phyloP scores from a whole-genome alignment of 1,140 invertebrate genomes.

The Polyergus mexicanus region DNA sequence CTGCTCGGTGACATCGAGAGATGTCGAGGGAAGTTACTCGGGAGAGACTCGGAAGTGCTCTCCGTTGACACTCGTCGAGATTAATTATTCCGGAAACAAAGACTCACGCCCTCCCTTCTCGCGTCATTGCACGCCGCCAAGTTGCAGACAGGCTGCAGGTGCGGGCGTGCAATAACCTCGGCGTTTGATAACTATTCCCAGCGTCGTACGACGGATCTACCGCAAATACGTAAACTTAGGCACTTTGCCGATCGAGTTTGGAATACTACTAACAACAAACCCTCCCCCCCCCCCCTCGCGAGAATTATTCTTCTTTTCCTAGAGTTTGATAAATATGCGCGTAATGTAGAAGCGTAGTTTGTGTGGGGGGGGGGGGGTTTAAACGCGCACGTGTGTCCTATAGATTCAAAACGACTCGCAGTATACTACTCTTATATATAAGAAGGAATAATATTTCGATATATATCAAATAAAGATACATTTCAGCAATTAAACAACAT shows the following conservation, averaged over 20 bases:
- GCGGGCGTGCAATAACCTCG: constrained; percentile 77
- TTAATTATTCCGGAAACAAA: constrained; percentile 83
- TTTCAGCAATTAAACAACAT: not conserved
- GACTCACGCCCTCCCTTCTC: constrained; percentile 54
- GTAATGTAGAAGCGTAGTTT: not conserved
- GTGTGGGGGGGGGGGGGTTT: not conserved
- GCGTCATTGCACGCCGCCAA: constrained; percentile 60
- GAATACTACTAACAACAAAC: constrained; percentile 42
- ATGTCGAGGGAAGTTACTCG: constrained; percentile 61
- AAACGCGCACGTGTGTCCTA: not conserved
- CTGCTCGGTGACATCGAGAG: constrained; percentile 66
- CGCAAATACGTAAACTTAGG: constrained; percentile 62
- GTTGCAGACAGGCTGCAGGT: constrained; percentile 74
- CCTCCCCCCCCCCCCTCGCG: no score
- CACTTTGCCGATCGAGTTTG: constrained; percentile 52
- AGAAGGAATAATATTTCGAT: not conserved
- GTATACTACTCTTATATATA: not conserved
- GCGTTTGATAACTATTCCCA: constrained; percentile 80
- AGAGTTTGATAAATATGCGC: not conserved
- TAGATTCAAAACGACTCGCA: not conserved
- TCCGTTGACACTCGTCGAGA: constrained; percentile 79
- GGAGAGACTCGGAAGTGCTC: constrained; percentile 42
- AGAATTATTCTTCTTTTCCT: not conserved
- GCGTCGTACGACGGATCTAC: constrained; percentile 42
- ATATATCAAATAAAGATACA: not conserved